Conservation (phyloP, 1,140 invertebrate species). For the Augochlora pura region DNA sequence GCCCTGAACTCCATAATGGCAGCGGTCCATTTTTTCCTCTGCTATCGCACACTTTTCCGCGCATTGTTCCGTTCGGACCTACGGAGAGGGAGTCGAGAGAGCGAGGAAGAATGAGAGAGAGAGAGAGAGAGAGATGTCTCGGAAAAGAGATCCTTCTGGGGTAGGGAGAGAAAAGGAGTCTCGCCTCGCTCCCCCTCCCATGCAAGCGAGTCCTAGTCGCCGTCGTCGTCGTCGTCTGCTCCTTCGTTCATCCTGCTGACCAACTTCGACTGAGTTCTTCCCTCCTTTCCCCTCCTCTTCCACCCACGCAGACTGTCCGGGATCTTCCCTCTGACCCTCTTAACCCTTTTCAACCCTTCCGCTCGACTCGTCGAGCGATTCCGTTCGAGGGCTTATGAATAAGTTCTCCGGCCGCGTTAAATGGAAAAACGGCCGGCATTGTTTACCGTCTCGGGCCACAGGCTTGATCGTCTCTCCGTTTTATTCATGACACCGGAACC, state of each 20-base stretch:
- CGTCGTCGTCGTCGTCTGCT: conserved; percentile 31
- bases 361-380: conserved; percentile 44
- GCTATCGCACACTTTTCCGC: conserved; percentile 65
- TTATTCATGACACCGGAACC: conserved; percentile 40
- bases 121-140: not conserved
- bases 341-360: conserved; percentile 54
- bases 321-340: conserved; percentile 58
- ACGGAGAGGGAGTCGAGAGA: conserved; percentile 8
- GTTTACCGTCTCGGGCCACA: conserved; percentile 33
- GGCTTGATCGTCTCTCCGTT: conserved; percentile 32
- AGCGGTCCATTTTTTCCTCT: conserved; percentile 66
- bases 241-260: conserved; percentile 67
- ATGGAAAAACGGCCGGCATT: conserved; percentile 47
- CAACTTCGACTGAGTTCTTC: conserved; percentile 60
- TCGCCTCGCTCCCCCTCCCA: too few species aligned
- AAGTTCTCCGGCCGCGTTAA: conserved; percentile 40
- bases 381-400: conserved; percentile 55
- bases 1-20: conserved; percentile 68
- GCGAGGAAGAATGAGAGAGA: not conserved
- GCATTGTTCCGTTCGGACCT: conserved; percentile 59
- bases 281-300: conserved; percentile 25
- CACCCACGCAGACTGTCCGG: conserved; percentile 23
- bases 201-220: not conserved
- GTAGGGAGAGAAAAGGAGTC: too few species aligned
- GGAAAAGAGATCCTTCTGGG: not conserved